Evolutionary conservation across 1,140 invertebrate species (phyloP).

Genomic region (Drosophila erecta): DNA sequence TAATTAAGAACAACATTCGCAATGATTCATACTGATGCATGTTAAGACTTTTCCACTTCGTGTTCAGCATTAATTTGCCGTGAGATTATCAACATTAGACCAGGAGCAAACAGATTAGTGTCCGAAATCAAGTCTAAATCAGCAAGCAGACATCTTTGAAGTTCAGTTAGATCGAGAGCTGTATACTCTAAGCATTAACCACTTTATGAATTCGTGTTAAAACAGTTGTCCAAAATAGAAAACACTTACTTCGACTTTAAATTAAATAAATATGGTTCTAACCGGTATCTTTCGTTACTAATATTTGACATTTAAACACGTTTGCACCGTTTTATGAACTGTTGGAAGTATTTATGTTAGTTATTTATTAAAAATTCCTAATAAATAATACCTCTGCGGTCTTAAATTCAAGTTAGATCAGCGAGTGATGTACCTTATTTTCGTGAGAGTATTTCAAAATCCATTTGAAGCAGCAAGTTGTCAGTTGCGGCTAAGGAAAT

Average conservation of each 20-base stretch:
- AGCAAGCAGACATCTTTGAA: constrained; percentile 25
- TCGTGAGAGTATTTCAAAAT: not conserved
- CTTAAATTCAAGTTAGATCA: too few relatives aligned
- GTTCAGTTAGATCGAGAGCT: not conserved
- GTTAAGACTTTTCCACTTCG: constrained; percentile 64
- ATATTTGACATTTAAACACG: too few relatives aligned
- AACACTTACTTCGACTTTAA: too few relatives aligned
- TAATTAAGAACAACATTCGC: constrained; percentile 55
- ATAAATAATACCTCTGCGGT: too few relatives aligned
- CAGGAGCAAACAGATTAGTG: constrained; percentile 26
- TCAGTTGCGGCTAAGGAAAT: constrained; percentile 48
- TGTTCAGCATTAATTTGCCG: constrained; percentile 76
- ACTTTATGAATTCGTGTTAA: too few relatives aligned
- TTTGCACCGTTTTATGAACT: too few relatives aligned
- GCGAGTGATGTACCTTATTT: too few relatives aligned
- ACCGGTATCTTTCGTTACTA: too few relatives aligned
- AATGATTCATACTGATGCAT: constrained; percentile 68
- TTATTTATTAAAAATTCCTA: too few relatives aligned
- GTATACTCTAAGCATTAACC: not conserved
- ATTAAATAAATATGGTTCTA: too few relatives aligned
- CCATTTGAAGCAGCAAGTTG: constrained; percentile 45
- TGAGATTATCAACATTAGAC: constrained; percentile 61
- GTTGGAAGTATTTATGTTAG: too few relatives aligned
- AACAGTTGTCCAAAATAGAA: too few relatives aligned
- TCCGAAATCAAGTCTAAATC: constrained; percentile 35